These are phyloP conservation scores for Osmoderma eremita DNA, from an alignment of 2,888 invertebrate genomes.

Conservation along the genomic window DNA sequence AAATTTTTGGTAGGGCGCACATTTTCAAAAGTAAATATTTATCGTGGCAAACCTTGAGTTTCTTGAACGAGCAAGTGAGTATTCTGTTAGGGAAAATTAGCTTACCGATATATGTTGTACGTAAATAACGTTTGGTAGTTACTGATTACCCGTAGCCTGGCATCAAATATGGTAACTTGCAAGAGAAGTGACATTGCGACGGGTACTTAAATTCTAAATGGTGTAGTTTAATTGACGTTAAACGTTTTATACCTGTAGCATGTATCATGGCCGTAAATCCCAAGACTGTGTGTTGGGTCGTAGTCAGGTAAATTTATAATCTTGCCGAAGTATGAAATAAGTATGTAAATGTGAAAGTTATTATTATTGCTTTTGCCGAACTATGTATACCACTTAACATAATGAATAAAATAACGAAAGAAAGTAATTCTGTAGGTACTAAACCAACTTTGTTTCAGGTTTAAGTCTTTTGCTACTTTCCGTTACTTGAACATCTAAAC, in stretches of 20 bases:
- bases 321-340: neutral
- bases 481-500: too few relatives aligned
- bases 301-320: conserved; percentile 11
- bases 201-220: conserved; percentile 23
- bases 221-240: conserved; percentile 31
- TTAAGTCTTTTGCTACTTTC: too few relatives aligned
- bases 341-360: neutral
- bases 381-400: too few relatives aligned
- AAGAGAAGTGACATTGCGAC: conserved; percentile 15
- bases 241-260: conserved; percentile 18
- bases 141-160: neutral
- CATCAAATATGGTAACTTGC: conserved; percentile 32
- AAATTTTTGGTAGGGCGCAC: neutral
- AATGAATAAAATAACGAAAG: too few relatives aligned
- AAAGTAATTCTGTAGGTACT: too few relatives aligned
- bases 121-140: neutral
- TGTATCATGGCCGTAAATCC: conserved; percentile 17
- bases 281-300: neutral
- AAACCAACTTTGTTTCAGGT: too few relatives aligned
- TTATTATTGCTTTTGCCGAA: too few relatives aligned
- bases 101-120: conserved; percentile 18
- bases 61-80: conserved; percentile 10
- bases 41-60: conserved; percentile 28
- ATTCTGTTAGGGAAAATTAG: conserved; percentile 12
- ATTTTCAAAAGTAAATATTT: conserved; percentile 24